phyloP scores from a whole-genome alignment of 2,797 vertebrate genomes.

The Myioborus miniatus region DNA sequence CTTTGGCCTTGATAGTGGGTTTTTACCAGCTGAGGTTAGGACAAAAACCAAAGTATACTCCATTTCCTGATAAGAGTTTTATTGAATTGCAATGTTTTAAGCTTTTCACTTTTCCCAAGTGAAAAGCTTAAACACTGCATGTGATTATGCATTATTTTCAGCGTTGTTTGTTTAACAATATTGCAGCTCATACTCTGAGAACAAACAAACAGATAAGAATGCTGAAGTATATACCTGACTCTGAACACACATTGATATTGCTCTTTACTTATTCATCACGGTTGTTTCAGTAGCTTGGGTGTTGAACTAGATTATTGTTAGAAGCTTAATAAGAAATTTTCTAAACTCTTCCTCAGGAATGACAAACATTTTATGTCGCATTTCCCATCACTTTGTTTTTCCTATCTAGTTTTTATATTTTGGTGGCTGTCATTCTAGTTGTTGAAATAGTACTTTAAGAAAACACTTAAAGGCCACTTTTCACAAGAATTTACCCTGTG shows the following conservation, averaged over 20 bases:
- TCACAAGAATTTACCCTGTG: neutral
- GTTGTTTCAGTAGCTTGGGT: neutral
- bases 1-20: neutral
- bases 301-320: neutral
- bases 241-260: neutral
- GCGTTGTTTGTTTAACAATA: neutral
- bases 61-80: neutral
- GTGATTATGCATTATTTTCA: constrained; percentile 8
- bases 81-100: neutral
- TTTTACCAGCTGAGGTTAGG: neutral
- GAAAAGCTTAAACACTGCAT: neutral
- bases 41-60: neutral
- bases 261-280: neutral
- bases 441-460: neutral
- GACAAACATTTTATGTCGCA: neutral
- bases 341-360: neutral
- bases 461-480: neutral
- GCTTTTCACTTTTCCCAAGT: neutral
- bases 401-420: neutral
- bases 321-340: neutral
- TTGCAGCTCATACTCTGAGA: neutral
- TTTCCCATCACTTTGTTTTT: neutral
- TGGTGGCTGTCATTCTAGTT: neutral
- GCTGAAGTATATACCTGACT: neutral
- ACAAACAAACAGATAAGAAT: neutral